Evolutionary conservation across 2,797 vertebrate genomes (phyloP).

Genomic region (Schizothorax lantsangensis): DNA sequence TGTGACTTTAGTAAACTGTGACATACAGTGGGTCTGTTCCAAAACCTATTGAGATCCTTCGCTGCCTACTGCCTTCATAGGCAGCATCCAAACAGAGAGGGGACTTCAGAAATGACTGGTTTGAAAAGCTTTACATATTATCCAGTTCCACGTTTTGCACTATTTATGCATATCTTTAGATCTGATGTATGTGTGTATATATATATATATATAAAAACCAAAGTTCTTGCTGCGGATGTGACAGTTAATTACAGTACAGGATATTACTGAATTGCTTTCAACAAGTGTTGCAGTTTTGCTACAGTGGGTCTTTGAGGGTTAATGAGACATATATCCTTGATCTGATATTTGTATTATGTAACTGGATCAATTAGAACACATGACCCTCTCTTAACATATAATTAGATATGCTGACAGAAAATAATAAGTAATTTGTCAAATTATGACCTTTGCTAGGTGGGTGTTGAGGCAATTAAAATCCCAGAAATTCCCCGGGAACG

Average conservation of each 20-base stretch:
- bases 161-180: not conserved
- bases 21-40: not conserved
- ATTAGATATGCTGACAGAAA: conserved; percentile 50
- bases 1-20: not conserved
- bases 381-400: conserved; percentile 39
- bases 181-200: not conserved
- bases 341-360: not conserved
- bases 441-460: conserved; percentile 32
- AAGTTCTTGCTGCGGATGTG: not conserved
- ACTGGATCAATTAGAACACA: conserved; percentile 27
- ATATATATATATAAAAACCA: not conserved
- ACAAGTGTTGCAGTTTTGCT: not conserved
- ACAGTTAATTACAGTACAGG: not conserved
- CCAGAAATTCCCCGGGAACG: conserved; percentile 13
- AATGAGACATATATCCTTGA: conserved; percentile 3
- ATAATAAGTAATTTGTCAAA: conserved; percentile 21
- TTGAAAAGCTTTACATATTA: not conserved
- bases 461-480: conserved; percentile 28
- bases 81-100: not conserved
- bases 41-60: not conserved
- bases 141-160: not conserved
- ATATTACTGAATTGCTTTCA: not conserved
- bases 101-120: not conserved
- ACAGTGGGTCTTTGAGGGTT: not conserved
- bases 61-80: not conserved